phyloP scores from a whole-genome alignment of 1,140 invertebrate species.

The Conus betulinus region DNA sequence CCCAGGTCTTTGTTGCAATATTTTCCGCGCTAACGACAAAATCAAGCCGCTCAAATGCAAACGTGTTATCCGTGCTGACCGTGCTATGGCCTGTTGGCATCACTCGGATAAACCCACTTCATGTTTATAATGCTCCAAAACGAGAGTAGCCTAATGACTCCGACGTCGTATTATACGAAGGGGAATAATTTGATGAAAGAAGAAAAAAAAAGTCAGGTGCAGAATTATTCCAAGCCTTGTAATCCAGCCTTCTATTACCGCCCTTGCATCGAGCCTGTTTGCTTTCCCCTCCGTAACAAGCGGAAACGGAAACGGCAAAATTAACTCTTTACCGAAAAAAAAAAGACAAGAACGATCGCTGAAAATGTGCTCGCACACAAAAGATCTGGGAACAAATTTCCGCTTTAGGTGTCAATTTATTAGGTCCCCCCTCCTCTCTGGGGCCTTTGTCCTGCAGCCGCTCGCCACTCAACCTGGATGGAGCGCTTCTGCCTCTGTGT shows the following conservation, averaged over 20 bases:
- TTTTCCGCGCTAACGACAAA: no score
- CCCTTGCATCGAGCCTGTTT: not conserved
- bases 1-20: no score
- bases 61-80: no score
- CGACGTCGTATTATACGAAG: not conserved
- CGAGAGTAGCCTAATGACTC: not conserved
- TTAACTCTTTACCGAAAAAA: not conserved
- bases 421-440: not conserved
- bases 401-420: slow-evolving; percentile 8
- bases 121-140: no score
- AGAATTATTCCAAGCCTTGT: not conserved
- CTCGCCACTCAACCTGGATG: not conserved
- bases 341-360: not conserved
- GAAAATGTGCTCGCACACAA: not conserved
- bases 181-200: not conserved
- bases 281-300: not conserved
- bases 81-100: no score
- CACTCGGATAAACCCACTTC: no score
- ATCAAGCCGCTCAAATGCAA: no score
- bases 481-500: not conserved
- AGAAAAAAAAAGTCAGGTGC: not conserved
- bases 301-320: slow-evolving; percentile 2
- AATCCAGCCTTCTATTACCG: not conserved
- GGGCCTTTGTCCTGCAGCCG: not conserved
- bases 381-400: not conserved